phyloP scores from a whole-genome alignment of 2,888 invertebrate genomes.

The Noctuana brunneofusca region DNA sequence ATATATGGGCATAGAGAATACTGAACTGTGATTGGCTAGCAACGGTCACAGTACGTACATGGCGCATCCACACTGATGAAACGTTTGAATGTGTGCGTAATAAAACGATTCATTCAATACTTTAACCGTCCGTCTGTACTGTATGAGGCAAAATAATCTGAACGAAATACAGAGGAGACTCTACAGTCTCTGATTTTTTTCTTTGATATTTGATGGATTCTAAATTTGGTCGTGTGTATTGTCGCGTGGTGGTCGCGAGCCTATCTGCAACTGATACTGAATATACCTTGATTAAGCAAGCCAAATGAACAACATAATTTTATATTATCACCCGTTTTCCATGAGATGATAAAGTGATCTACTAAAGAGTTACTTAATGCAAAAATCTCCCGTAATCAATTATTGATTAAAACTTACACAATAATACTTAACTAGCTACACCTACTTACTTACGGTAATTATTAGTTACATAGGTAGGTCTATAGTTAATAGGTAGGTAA shows the following conservation, averaged over 20 bases:
- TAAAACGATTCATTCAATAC: conserved; percentile 64
- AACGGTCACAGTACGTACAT: conserved; percentile 77
- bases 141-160: conserved; percentile 43
- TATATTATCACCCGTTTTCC: no score
- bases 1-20: conserved; percentile 91
- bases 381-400: no score
- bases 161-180: conserved; percentile 44
- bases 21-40: conserved; percentile 85
- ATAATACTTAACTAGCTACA: no score
- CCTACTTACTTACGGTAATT: no score
- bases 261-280: conserved; percentile 39
- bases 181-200: conserved; percentile 2
- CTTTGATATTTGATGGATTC: not conserved
- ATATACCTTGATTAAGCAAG: no score
- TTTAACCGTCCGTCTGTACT: conserved; percentile 31
- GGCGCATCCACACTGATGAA: conserved; percentile 50
- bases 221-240: conserved; percentile 35
- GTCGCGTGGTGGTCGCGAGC: conserved; percentile 26
- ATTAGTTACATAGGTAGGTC: no score
- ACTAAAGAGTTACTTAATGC: no score
- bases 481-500: no score
- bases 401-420: no score
- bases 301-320: no score
- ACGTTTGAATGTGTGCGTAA: conserved; percentile 56
- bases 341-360: no score